Evolutionary conservation across 1,140 invertebrate species (phyloP), one percentile per base, ranked within the genome.

Genomic region (Aphidius ervi): DNA sequence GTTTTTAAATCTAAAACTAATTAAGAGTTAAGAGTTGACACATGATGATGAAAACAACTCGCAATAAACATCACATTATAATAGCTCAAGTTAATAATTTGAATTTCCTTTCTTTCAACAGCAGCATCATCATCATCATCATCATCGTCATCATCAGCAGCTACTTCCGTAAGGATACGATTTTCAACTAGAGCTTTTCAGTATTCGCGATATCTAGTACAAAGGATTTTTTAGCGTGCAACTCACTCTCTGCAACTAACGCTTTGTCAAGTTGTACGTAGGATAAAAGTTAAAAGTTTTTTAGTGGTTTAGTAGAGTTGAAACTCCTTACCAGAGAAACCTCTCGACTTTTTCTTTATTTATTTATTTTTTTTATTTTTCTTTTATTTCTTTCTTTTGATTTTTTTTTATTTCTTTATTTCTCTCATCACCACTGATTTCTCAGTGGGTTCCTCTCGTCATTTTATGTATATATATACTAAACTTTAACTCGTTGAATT

Each of bases 201-300:
- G 7, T 16, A 16, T 16, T 48, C 10, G 6, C n/a, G 20, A 46
- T n/a, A 46, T n/a, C 9, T n/a, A 3, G 9, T 39, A 57, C 45
- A 57, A 57, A 57, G 46, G 55, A 10, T 7, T 46, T 47, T 57
- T 46, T 20, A 46, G 20, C 37, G 46, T 37, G 16, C 47, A 45
- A 47, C 55, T 56, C 46, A 31, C 20, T 54, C 42, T 54, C 3
- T 39, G 40, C 6, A 6, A 58, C 16, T 58, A 58, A 58, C 56
- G 56, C 56, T 58, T 58, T 58, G 56, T 49, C 37, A 23, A 23
- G 23, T 31, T 31, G 46, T 40, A 58, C 37, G 20, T 48, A 7
- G 47, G 6, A 48, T 58, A 39, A 47, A 16, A 46, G 37, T 37
- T 6, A 54, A 54, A 54, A 54, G 39, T 42, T 42, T 39, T 45